These are phyloP conservation scores for Saguinus imperator DNA, from an alignment of 2,113 vertebrate species.

Conservation along the genomic window DNA sequence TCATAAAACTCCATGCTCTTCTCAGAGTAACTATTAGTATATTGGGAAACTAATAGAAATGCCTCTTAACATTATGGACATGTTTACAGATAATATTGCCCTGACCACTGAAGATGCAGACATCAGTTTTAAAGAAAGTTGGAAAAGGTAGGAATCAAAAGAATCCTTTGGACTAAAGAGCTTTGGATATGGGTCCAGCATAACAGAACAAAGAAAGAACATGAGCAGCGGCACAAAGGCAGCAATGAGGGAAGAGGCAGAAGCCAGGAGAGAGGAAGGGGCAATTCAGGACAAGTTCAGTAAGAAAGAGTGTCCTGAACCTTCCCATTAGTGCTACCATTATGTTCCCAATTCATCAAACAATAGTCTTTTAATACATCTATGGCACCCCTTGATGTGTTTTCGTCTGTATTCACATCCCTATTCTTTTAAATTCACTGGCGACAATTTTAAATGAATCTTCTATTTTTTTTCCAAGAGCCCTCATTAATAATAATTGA, in stretches of 20 bases:
- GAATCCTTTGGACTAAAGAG: background rate
- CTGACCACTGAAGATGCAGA: background rate
- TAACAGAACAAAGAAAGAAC: background rate
- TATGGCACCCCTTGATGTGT: conserved; percentile 81
- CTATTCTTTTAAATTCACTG: conserved; percentile 84
- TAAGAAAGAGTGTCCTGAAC: background rate
- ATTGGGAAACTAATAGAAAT: conserved; percentile 21
- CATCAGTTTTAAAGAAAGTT: background rate
- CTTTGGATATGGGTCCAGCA: background rate
- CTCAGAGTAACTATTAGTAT: conserved; percentile 4
- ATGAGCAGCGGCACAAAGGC: background rate
- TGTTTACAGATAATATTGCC: background rate
- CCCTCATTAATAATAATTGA: conserved; percentile 86
- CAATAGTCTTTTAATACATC: conserved; percentile 75
- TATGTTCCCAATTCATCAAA: conserved; percentile 51
- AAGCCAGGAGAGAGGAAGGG: background rate
- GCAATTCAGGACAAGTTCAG: background rate
- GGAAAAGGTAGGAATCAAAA: background rate
- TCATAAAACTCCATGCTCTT: background rate
- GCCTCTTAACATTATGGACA: background rate
- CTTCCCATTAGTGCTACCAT: background rate
- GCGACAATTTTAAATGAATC: conserved; percentile 87
- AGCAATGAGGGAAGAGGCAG: background rate
- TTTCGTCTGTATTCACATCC: conserved; percentile 77
- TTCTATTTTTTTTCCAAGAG: conserved; percentile 84